Base-by-base conservation (phyloP, 2,888 invertebrate species). In the Plagiodera versicolora region DNA sequence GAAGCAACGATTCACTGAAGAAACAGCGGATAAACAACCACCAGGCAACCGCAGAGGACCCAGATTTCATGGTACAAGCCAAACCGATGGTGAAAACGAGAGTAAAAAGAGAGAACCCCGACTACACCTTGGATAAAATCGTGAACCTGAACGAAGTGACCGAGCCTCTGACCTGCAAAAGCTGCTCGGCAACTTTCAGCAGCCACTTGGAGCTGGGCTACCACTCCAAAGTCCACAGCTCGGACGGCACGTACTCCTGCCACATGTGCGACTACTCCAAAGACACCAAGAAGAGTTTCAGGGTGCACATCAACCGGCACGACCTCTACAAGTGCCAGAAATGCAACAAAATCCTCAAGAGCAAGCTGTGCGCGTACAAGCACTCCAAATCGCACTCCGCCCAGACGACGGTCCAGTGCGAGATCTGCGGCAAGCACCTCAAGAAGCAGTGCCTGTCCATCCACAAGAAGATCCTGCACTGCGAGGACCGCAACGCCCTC, bases 131-230 rank as follows among this genome's bases (percentile, higher is more conserved):
- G 32, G 64, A 64, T 32, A 64, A 64, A 52, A 58, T 64, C 16
- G 53, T 61, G 14, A 64, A 61, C 18, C 53, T 64, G n/a, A 64
- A 60, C 48, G 64, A 57, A 61, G 60, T 64, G 8, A 58, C 56
- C 0, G 69, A 72, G 6, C 79, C 81, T 2, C 82, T 84, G 45
- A 81, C 82, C 47, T 85, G 85, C 62, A 82, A 83, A 58, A 60
- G 82, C 56, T 86, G 85, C 45, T 82, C 83, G 1, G 82, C 83
- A 63, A 76, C 82, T 4, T 85, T 83, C 63, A 83, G 82, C 14
- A 72, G 69, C 35, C 72, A 75, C 53, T 65, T 77, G 18, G 77
- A 73, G 4, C 77, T 75, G 57, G 77, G 76, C 1, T 57, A 76
- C 14, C 79, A 79, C 57, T 75, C 75, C 16, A 73, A 72, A 46